Evolutionary conservation across 2,113 vertebrate genomes (phyloP).

Genomic region (Pipra filicauda): DNA sequence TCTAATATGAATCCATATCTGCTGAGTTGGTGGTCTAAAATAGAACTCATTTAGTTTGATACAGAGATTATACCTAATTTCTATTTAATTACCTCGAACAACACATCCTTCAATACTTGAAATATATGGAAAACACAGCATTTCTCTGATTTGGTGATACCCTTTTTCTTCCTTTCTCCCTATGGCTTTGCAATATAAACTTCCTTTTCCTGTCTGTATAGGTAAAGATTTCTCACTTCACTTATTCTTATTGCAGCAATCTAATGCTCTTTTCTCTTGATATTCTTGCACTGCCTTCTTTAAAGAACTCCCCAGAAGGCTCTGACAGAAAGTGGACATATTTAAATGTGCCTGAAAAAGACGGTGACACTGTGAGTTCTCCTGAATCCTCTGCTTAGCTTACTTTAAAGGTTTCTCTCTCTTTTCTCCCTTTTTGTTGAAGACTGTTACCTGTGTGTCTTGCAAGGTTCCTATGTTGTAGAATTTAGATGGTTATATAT

Average conservation of each 20-base stretch:
- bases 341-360: slow-evolving; percentile 93
- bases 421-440: neutral
- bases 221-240: slow-evolving; percentile 5
- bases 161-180: neutral
- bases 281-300: slow-evolving; percentile 35
- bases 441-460: neutral
- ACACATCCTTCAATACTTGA: neutral
- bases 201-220: neutral
- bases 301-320: slow-evolving; percentile 84
- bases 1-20: neutral
- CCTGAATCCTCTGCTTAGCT: slow-evolving; percentile 27
- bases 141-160: neutral
- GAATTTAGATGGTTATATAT: neutral
- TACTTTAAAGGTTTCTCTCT: neutral
- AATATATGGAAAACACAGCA: neutral
- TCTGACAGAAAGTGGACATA: slow-evolving; percentile 90
- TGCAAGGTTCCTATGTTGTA: neutral
- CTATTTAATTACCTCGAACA: neutral
- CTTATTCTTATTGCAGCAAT: neutral
- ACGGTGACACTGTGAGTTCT: slow-evolving; percentile 96
- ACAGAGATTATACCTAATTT: neutral
- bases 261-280: slow-evolving; percentile 61
- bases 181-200: neutral
- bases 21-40: neutral
- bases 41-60: neutral